These are phyloP conservation scores for Achroia grisella DNA, from an alignment of 1,140 invertebrate species.

Conservation along the genomic window DNA sequence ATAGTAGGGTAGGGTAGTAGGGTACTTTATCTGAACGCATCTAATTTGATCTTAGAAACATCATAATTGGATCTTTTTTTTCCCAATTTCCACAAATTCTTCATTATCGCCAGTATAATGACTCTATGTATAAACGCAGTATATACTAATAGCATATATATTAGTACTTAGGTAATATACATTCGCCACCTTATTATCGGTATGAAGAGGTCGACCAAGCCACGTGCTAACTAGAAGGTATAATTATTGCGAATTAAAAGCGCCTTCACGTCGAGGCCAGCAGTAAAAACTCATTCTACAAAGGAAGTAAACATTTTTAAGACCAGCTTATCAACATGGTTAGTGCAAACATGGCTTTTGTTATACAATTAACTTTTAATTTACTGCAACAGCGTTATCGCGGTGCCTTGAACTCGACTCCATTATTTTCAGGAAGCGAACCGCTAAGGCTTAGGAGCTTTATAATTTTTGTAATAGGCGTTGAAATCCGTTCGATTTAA, in stretches of 20 bases:
- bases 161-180: no score
- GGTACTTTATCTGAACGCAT: no score
- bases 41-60: no score
- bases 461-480: slow-evolving; percentile 13
- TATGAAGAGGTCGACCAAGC: no score
- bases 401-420: slow-evolving; percentile 12
- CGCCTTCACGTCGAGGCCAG: background rate
- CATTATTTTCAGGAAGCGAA: slow-evolving; percentile 30
- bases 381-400: slow-evolving; percentile 27
- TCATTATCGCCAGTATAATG: no score
- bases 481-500: background rate
- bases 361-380: slow-evolving; percentile 43
- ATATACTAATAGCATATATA: no score
- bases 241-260: slow-evolving; percentile 1
- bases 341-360: slow-evolving; percentile 29
- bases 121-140: no score
- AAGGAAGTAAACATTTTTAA: slow-evolving; percentile 21
- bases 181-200: no score
- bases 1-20: no score
- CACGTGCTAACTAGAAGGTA: no score
- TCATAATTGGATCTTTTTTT: no score
- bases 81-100: no score
- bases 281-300: slow-evolving; percentile 7
- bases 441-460: slow-evolving; percentile 21
- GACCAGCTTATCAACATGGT: slow-evolving; percentile 24